Conservation (phyloP, 1,140 invertebrate species). For the Dolichoris vasculosae region DNA sequence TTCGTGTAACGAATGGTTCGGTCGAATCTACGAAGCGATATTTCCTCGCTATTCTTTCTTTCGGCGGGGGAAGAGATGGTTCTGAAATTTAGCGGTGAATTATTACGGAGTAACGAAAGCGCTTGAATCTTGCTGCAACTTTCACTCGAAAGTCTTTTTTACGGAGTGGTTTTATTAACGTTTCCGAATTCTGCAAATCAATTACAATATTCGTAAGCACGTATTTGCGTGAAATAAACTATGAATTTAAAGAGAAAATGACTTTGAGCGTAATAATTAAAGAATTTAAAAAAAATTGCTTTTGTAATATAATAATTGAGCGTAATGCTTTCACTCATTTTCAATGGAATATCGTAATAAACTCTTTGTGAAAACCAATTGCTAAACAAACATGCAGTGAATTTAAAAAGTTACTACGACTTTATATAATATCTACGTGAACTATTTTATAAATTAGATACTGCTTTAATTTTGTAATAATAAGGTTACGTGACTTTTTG, state of each 20-base stretch:
- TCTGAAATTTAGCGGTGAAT: background rate
- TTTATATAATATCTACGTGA: no score
- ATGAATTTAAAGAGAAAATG: background rate
- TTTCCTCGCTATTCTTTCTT: background rate
- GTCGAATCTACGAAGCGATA: background rate
- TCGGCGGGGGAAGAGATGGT: background rate
- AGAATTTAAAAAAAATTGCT: no score
- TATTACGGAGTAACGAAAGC: background rate
- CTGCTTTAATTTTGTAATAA: no score
- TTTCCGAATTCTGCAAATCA: background rate
- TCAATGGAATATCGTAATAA: no score
- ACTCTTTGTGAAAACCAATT: no score
- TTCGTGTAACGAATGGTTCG: background rate
- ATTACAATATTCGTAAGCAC: background rate
- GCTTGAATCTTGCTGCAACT: background rate
- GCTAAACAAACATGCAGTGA: no score
- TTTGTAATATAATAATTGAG: no score
- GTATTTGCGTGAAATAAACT: background rate
- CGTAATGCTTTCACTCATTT: no score
- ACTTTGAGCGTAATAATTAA: no score
- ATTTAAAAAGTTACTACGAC: no score
- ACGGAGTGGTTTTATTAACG: background rate
- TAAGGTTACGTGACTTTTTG: no score
- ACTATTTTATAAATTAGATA: no score
- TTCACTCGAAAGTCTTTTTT: background rate